Evolutionary conservation across 2,113 vertebrate genomes (phyloP), one percentile per base, ranked within the genome.

Genomic region (Eubucco bourcierii): DNA sequence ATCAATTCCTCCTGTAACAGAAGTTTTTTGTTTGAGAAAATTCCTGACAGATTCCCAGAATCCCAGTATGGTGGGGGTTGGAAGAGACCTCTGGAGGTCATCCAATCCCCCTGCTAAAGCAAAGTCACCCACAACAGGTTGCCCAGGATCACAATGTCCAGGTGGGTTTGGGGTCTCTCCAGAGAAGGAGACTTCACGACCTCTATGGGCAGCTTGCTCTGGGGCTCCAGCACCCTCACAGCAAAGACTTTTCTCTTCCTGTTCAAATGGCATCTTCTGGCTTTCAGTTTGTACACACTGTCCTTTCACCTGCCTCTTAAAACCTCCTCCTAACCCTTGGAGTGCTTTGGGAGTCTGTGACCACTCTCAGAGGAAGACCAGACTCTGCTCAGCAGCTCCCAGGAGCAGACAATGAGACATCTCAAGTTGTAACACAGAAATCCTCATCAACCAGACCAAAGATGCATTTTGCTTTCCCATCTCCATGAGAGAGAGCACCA

Each of bases 331-430:
- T 74, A 66, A 18, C 15, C 20, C 6, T 8, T 15, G 14, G 23
- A 75, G 58, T 37, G 39, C 10, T 88, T 59, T 70, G 47, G 12
- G 52, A 73, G 15, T 20, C 39, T 28, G n/a, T 61, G 71, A 15
- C 31, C 56, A 28, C 7, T 0, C 33, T 55, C 39, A 31, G 31
- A 47, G 5, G 7, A 61, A 58, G 72, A 15, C 34, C 56, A 64
- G 0, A 4, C 56, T 77, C 33, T 27, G 1, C 37, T 52, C 23
- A 46, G 74, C 55, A 56, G 39, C 55, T 84, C 29, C 37, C n/a
- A 16, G 9, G 63, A 46, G 17, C 1, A 10, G 41, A 39, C 34
- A 68, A 33, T 5, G 3, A 37, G 44, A 24, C 2, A 1, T 0
- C 11, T 59, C 16, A 20, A 12, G 3, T 6, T 34, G 10, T 50